phyloP scores from a whole-genome alignment of 1,140 invertebrate genomes.

The Theocolax elegans region DNA sequence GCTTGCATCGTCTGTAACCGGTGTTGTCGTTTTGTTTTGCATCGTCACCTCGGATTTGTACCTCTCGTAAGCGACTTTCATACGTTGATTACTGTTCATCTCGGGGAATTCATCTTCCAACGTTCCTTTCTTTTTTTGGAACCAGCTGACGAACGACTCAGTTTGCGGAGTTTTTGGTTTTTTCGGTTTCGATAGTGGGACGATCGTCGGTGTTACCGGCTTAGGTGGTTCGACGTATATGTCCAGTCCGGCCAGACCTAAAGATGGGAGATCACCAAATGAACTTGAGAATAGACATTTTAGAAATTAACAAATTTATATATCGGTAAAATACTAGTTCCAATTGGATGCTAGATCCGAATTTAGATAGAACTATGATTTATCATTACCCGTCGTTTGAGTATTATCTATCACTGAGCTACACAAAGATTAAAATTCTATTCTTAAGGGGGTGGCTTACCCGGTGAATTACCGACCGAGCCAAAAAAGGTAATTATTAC shows the following conservation, averaged over 20 bases:
- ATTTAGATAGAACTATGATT: too few relatives aligned
- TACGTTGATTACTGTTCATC: constrained; percentile 67
- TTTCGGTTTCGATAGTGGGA: constrained; percentile 41
- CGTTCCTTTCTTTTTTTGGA: constrained; percentile 66
- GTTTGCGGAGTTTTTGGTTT: constrained; percentile 49
- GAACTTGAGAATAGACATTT: too few relatives aligned
- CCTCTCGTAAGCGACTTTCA: constrained; percentile 66
- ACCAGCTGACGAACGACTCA: constrained; percentile 71
- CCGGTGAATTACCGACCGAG: too few relatives aligned
- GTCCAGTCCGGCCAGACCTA: constrained; percentile 56
- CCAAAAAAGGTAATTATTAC: too few relatives aligned
- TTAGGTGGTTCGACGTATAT: constrained; percentile 49
- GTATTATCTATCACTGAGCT: too few relatives aligned
- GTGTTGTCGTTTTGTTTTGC: neutral
- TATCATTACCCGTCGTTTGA: too few relatives aligned
- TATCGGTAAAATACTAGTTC: too few relatives aligned
- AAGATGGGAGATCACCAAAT: constrained; percentile 10
- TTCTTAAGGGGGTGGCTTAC: too few relatives aligned
- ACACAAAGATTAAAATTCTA: too few relatives aligned
- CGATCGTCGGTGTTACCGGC: constrained; percentile 23
- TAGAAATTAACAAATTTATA: too few relatives aligned
- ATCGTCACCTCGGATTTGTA: constrained; percentile 59
- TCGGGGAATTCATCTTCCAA: constrained; percentile 70
- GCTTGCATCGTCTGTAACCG: constrained; percentile 9
- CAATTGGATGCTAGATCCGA: too few relatives aligned